A percentile compares a stretch with the other conserved stretches of the same genome.
These are phyloP conservation scores for Percopsis omiscomaycus DNA, from an alignment of 2,797 vertebrate genomes.

Conservation along the genomic window DNA sequence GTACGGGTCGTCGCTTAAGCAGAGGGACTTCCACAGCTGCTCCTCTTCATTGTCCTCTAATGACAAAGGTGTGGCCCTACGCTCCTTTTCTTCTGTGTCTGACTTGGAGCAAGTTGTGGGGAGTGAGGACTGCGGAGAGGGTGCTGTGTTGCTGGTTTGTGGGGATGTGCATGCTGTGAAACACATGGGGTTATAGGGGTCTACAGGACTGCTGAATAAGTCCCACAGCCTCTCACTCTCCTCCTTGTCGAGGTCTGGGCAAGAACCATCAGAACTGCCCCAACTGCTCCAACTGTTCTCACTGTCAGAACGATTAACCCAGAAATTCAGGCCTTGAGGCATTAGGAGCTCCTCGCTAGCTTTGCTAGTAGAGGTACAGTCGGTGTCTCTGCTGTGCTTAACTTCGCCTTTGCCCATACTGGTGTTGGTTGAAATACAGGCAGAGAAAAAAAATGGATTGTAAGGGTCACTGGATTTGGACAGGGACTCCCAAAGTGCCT, in stretches of 20 bases:
- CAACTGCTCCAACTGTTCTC: conserved; percentile 78
- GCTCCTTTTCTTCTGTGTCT: conserved; percentile 45
- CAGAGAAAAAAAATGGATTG: conserved; percentile 75
- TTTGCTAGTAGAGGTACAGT: conserved; percentile 31
- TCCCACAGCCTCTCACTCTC: conserved; percentile 77
- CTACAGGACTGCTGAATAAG: conserved; percentile 66
- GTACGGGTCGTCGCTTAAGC: conserved; percentile 70
- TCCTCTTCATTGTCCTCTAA: conserved; percentile 75
- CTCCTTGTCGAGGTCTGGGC: conserved; percentile 67
- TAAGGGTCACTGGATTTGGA: conserved; percentile 71
- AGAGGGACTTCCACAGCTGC: conserved; percentile 72
- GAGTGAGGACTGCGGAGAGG: conserved; percentile 13
- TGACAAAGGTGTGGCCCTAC: conserved; percentile 26
- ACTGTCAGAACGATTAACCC: conserved; percentile 72
- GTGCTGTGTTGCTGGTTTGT: conserved; percentile 11
- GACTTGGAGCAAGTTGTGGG: conserved; percentile 25
- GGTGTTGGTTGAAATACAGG: conserved; percentile 66
- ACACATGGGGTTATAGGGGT: conserved; percentile 81
- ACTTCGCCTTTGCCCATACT: conserved; percentile 39
- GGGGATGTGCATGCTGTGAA: conserved; percentile 66
- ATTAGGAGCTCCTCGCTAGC: conserved; percentile 33
- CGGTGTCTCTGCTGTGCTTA: conserved; percentile 9
- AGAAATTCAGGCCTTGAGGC: conserved; percentile 45
- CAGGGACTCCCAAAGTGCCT: conserved; percentile 72
- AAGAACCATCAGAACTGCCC: conserved; percentile 72